Evolutionary conservation across 2,888 invertebrate species (phyloP).

Genomic region (Margaritifera margaritifera): DNA sequence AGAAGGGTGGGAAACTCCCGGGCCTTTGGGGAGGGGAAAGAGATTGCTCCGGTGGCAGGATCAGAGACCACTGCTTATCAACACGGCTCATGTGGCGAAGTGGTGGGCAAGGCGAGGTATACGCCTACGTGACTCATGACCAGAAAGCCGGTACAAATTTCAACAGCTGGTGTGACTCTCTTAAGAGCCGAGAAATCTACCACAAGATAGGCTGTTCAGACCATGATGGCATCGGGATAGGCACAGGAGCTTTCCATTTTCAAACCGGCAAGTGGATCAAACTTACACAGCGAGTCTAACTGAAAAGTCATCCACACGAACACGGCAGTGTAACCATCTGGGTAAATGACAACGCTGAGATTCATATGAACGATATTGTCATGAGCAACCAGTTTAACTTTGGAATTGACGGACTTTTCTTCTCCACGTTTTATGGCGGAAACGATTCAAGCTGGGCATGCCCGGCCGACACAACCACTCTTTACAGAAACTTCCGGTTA

Average conservation of each 20-base stretch:
- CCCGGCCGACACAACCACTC: conserved; percentile 46
- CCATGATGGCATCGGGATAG: conserved; percentile 21
- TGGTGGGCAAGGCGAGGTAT: conserved; percentile 55
- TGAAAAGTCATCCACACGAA: conserved; percentile 44
- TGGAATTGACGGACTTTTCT: conserved; percentile 49
- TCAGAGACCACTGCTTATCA: conserved; percentile 49
- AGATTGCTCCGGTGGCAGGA: conserved; percentile 49
- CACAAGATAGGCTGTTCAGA: conserved; percentile 9
- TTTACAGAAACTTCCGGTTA: conserved; percentile 49
- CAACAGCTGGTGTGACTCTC: conserved; percentile 9
- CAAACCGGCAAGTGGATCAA: conserved; percentile 40
- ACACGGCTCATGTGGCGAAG: conserved; percentile 58
- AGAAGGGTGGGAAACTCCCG: conserved; percentile 52
- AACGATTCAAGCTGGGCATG: conserved; percentile 38
- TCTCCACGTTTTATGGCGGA: conserved; percentile 60
- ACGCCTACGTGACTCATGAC: conserved; percentile 50
- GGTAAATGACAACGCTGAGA: conserved; percentile 33
- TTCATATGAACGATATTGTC: conserved; percentile 34
- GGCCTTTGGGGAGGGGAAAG: conserved; percentile 47
- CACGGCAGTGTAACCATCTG: conserved; percentile 46
- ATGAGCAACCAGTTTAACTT: conserved; percentile 34
- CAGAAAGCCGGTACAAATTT: conserved; percentile 17
- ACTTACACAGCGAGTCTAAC: conserved; percentile 46
- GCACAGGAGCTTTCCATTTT: conserved; percentile 29
- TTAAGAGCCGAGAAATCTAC: conserved; percentile 1